These are phyloP conservation scores for Meiosimyza decipiens DNA, from an alignment of 2,888 invertebrate species.

Conservation along the genomic window DNA sequence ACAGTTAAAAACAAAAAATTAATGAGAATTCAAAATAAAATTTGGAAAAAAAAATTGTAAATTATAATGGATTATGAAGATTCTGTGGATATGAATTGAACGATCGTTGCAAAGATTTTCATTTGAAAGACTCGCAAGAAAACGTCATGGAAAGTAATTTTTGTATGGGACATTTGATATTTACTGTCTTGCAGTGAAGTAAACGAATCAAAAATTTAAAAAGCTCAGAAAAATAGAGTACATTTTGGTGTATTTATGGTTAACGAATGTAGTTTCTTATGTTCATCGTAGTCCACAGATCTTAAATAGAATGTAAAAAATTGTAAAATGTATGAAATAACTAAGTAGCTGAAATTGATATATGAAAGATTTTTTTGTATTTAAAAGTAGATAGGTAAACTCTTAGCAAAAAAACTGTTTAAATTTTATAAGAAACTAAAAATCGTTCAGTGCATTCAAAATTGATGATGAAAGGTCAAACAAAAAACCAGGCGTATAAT, in stretches of 20 bases:
- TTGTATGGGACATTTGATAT: slow-evolving; percentile 21
- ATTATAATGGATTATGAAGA: not conserved
- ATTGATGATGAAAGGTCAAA: not conserved
- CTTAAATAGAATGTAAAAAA: no score
- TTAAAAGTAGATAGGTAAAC: slow-evolving; percentile 27
- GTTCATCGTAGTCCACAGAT: no score
- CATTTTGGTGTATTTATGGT: no score
- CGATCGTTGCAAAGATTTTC: no score
- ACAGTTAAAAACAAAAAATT: slow-evolving; percentile 16
- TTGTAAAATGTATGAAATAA: not conserved
- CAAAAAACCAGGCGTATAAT: not conserved
- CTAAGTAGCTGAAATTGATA: not conserved
- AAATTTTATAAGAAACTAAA: slow-evolving; percentile 10
- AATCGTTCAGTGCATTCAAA: not conserved
- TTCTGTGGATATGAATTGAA: no score
- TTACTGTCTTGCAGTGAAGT: no score
- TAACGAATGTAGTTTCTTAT: no score
- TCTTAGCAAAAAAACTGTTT: not conserved
- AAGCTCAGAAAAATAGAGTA: no score
- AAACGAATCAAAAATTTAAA: no score
- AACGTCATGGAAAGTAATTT: slow-evolving; percentile 40
- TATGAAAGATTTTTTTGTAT: not conserved
- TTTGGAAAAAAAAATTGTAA: slow-evolving; percentile 6
- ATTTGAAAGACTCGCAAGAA: no score
- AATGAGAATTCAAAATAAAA: not conserved